Base-by-base conservation (phyloP, 1,140 invertebrate species). In the Anastatus disparis region DNA sequence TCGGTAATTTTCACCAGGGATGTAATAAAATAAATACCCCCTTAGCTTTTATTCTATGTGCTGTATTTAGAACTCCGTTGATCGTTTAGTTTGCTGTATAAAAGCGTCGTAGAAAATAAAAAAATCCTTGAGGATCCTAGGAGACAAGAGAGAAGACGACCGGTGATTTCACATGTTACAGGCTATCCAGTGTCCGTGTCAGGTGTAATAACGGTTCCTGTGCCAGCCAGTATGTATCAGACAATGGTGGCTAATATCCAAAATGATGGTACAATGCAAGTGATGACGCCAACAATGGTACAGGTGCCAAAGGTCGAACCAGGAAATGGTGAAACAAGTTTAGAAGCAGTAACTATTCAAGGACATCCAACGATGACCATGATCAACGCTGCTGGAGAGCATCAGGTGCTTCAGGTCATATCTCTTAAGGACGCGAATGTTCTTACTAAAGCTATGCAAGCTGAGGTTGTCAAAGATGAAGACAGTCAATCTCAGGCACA, bases 211-310 rank as follows among this genome's bases (percentile, higher is more conserved):
- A 97, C 95, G 42, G 94, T 98, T 70, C 96, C 97, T 53, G 95
- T 98, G 58, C 94, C 95, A 26, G 93, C 94, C 40, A 95, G 94
- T 66, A 96, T 98, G 93, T 98, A 98, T 87, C 96, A 98, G 85
- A 95, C 95, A 44, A 95, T 98, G 87, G 94, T 97, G 77, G 94
- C 95, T 26, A 96, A 95, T 82, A 95, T 97, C 79, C 93, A 95
- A 83, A 91, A 90, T 77, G 91, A 93, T 76, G 91, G 91, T 64
- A 92, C 92, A 26, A 91, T 95, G 77, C 89, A 89, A 82, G 94
- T 94, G 81, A 89, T 94, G 22, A 91, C 92, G 65, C 93, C 93
- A 62, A n/a, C n/a, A n/a, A 89, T 93, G 82, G 92, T 95, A 77
- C 92, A 94, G 88, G 92, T 95, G 81, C 89, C 90, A 26, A 91